Conservation (phyloP, 2,888 invertebrate genomes). For the Macrosoma leucophasiata region DNA sequence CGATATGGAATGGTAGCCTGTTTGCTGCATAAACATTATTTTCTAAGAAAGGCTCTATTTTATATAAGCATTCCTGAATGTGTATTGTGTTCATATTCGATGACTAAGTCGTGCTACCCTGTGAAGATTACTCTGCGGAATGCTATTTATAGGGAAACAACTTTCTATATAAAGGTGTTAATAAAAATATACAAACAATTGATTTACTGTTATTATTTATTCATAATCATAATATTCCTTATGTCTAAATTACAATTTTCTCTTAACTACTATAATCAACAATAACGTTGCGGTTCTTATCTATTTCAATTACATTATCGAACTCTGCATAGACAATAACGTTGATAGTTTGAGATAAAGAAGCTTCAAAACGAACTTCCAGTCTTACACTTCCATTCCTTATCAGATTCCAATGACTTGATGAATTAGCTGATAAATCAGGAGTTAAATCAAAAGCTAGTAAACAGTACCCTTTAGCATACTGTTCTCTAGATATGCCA, state of each 20-base stretch:
- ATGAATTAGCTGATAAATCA: slow-evolving; percentile 22
- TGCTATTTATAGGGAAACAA: too few relatives aligned
- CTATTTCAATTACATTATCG: slow-evolving; percentile 1
- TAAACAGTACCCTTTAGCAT: slow-evolving; percentile 22
- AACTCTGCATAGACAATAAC: neutral
- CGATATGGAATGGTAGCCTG: slow-evolving; percentile 6
- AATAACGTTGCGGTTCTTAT: neutral
- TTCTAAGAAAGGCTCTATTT: too few relatives aligned
- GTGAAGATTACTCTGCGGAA: too few relatives aligned
- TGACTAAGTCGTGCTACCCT: too few relatives aligned
- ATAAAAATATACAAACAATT: neutral
- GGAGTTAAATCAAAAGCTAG: slow-evolving; percentile 28
- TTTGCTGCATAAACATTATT: too few relatives aligned
- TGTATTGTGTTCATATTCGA: neutral
- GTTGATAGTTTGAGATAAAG: neutral
- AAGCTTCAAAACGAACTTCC: slow-evolving; percentile 20
- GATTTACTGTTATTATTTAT: too few relatives aligned
- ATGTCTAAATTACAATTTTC: too few relatives aligned
- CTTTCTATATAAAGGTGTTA: neutral
- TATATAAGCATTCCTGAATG: neutral
- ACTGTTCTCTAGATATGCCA: slow-evolving; percentile 25
- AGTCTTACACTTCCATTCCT: too few relatives aligned
- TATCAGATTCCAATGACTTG: slow-evolving; percentile 24
- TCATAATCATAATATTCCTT: too few relatives aligned
- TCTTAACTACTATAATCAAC: neutral